phyloP scores from a whole-genome alignment of 2,797 vertebrate genomes.

The Simalia tracyae region DNA sequence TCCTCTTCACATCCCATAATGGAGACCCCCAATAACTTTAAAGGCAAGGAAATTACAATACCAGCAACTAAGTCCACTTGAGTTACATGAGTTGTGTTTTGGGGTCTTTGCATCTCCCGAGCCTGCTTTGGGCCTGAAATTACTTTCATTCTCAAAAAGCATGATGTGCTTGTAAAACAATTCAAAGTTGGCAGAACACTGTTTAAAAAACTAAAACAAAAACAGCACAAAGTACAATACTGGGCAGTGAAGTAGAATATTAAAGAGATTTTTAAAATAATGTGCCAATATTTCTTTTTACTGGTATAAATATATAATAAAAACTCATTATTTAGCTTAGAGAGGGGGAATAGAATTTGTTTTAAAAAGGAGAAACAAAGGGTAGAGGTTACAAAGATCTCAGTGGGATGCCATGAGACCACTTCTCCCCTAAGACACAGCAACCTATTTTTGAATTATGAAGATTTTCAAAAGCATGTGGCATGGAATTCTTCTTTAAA shows the following conservation, averaged over 20 bases:
- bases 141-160: slow-evolving; percentile 1
- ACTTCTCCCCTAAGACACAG: background rate
- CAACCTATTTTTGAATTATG: background rate
- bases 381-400: background rate
- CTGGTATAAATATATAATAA: background rate
- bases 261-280: background rate
- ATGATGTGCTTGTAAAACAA: slow-evolving; percentile 15
- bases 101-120: slow-evolving; percentile 22
- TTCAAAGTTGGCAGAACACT: background rate
- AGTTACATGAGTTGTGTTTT: background rate
- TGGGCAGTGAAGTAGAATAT: background rate
- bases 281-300: background rate
- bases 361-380: background rate
- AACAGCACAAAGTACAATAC: background rate
- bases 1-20: background rate
- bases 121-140: slow-evolving; percentile 5
- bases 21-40: background rate
- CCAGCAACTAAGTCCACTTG: background rate
- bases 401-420: background rate
- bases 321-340: background rate
- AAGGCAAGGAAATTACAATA: background rate
- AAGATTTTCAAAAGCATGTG: background rate
- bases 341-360: background rate
- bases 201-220: background rate
- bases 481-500: background rate